Evolutionary conservation across 2,113 vertebrate species (phyloP).

Genomic region (Stigmatopora nigra): DNA sequence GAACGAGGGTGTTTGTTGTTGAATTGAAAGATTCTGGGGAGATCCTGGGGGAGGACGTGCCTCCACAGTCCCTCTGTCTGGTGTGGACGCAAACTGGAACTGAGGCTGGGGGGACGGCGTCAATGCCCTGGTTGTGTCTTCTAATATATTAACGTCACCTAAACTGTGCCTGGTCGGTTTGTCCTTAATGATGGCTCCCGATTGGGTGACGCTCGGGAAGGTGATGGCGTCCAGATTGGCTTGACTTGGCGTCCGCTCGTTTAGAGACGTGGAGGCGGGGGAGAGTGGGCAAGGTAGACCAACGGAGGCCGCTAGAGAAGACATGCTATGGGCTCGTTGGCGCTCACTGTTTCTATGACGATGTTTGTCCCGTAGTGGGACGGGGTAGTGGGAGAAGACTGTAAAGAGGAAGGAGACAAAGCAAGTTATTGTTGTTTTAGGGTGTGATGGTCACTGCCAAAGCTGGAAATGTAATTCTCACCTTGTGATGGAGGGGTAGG

Average conservation of each 20-base stretch:
- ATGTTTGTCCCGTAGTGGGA: slow-evolving; percentile 39
- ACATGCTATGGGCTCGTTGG: slow-evolving; percentile 49
- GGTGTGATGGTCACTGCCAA: not conserved
- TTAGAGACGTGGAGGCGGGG: slow-evolving; percentile 22
- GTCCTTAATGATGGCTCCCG: not conserved
- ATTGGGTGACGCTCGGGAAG: slow-evolving; percentile 40
- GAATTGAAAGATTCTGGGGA: slow-evolving; percentile 52
- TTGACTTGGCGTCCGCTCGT: slow-evolving; percentile 38
- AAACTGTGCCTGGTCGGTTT: slow-evolving; percentile 23
- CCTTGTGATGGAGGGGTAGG: slow-evolving; percentile 15
- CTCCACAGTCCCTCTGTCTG: rapidly evolving
- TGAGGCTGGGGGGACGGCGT: not conserved
- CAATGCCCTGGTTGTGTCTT: slow-evolving; percentile 50
- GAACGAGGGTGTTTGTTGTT: not conserved
- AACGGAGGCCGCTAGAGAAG: slow-evolving; percentile 67
- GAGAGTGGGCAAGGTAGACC: slow-evolving; percentile 63
- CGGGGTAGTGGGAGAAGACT: slow-evolving; percentile 23
- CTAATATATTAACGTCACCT: slow-evolving; percentile 31
- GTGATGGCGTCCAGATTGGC: slow-evolving; percentile 52
- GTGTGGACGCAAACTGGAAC: not conserved
- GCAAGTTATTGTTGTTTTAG: not conserved
- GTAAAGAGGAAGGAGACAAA: slow-evolving; percentile 11
- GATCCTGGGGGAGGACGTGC: slow-evolving; percentile 9
- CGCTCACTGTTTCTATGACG: slow-evolving; percentile 50
- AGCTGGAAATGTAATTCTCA: slow-evolving; percentile 1